Percentiles rank a stretch among this genome's conserved stretches.
Evolutionary conservation across 1,140 invertebrate species (phyloP).

Genomic region (Goniozus legneri): DNA sequence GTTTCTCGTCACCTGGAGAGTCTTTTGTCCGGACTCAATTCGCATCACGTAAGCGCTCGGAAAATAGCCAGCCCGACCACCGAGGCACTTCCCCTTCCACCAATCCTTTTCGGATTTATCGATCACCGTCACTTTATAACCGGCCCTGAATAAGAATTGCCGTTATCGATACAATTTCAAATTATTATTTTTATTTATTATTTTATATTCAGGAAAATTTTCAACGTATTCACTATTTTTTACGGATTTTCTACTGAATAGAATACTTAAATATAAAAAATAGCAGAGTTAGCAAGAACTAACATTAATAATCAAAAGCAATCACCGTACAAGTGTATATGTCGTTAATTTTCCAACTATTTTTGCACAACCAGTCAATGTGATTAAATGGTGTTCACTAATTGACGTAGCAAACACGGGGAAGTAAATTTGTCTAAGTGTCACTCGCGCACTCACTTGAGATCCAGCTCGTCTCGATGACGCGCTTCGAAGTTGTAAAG

Average conservation of each 20-base stretch:
- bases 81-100: conserved; percentile 94
- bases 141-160: conserved; percentile 63
- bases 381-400: no score
- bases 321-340: no score
- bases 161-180: conserved; percentile 1
- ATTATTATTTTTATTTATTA: neutral
- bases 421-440: no score
- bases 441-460: conserved; percentile 77
- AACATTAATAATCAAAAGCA: no score
- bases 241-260: no score
- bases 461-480: conserved; percentile 88
- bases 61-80: conserved; percentile 85
- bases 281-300: no score
- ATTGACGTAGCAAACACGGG: no score
- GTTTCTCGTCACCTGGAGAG: conserved; percentile 77
- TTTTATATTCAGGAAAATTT: no score
- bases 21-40: conserved; percentile 82
- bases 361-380: no score
- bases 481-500: conserved; percentile 93
- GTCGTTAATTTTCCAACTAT: no score
- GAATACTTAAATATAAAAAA: no score
- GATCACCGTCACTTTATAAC: conserved; percentile 91
- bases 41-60: conserved; percentile 92
- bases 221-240: no score
- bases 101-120: conserved; percentile 93